A percentile compares a stretch with the other conserved stretches of the same genome.
phyloP scores from a whole-genome alignment of 1,140 invertebrate species.

The Colletes gigas region DNA sequence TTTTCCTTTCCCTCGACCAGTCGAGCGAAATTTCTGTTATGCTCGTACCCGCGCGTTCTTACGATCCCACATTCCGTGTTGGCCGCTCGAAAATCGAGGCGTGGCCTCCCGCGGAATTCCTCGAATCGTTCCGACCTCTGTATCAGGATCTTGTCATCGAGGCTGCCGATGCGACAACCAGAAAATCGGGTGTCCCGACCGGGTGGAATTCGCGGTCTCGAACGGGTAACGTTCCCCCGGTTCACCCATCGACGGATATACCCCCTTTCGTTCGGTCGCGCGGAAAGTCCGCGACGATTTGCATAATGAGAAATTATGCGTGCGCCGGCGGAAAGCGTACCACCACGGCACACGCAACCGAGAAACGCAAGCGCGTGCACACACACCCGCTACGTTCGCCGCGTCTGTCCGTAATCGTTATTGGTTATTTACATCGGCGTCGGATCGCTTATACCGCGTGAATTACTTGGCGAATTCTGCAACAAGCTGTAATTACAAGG shows the following conservation, averaged over 20 bases:
- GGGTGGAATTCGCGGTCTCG: slow-evolving; percentile 11
- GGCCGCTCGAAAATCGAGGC: slow-evolving; percentile 20
- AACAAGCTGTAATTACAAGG: slow-evolving; percentile 41
- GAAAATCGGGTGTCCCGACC: slow-evolving; percentile 16
- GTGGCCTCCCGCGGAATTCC: slow-evolving; percentile 15
- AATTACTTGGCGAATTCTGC: slow-evolving; percentile 61
- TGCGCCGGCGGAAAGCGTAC: slow-evolving; percentile 47
- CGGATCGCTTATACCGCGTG: slow-evolving; percentile 40
- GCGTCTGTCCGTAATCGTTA: slow-evolving; percentile 57
- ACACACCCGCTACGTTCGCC: neutral
- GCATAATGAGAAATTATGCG: slow-evolving; percentile 71
- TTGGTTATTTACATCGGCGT: slow-evolving; percentile 62
- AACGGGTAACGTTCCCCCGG: slow-evolving; percentile 15
- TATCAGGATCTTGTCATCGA: slow-evolving; percentile 21
- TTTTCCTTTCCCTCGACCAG: too few relatives aligned
- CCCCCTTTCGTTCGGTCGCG: slow-evolving; percentile 26
- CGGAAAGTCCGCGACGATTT: slow-evolving; percentile 52
- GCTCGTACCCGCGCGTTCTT: neutral
- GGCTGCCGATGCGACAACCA: slow-evolving; percentile 6
- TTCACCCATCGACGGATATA: slow-evolving; percentile 19
- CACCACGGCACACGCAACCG: slow-evolving; percentile 20
- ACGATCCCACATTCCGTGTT: neutral
- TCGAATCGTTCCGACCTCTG: slow-evolving; percentile 3
- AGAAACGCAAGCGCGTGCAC: neutral
- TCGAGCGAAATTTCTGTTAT: neutral